Evolutionary conservation across 2,888 invertebrate species (phyloP), one percentile per base, ranked within the genome.

Genomic region (Dynastes hyllus): DNA sequence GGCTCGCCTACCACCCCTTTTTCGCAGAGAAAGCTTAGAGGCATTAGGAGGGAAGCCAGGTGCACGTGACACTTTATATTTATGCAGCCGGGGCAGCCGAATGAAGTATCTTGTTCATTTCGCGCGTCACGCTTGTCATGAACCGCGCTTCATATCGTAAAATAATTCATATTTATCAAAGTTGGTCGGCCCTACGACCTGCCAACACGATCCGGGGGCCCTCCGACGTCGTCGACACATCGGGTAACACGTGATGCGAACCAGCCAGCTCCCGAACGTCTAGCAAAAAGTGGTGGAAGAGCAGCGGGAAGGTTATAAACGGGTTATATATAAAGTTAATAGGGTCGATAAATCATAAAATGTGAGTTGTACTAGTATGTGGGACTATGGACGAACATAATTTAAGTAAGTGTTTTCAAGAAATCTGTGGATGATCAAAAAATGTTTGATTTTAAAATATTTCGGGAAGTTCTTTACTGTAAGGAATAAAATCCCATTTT

Each of bases 111-210:
- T 78, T 79, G 81, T 79, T 79, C 80, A 81, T 78, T 82, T 81
- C 80, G 81, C 80, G 78, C 81, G 81, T 82, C 81, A 80, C 78
- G 79, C 78, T 80, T 81, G 80, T 82, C 82, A 82, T 80, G 82
- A 80, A 82, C 79, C 81, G 55, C 55, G 71, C 55, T 71, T 71
- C 37, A 53, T 71, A 71, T 58, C 55, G 71, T 58, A 80, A 81
- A 80, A 80, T 81, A 81, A 81, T 81, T 80, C 80, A 77, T 80
- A 81, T 81, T 81, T 81, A 81, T 81, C 81, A 81, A 80, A 81
- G 80, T 71, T 71, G 81, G 45, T 45, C 11, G 45, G 45, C 45
- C 45, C 9, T 45, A 45, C 45, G 45, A 45, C 45, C 45, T 45
- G 45, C 45, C 45, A 45, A 45, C 45, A 11, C 8, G 45, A 11